Evolutionary conservation across 2,888 invertebrate species (phyloP).

Genomic region (Ernsta delagoae): DNA sequence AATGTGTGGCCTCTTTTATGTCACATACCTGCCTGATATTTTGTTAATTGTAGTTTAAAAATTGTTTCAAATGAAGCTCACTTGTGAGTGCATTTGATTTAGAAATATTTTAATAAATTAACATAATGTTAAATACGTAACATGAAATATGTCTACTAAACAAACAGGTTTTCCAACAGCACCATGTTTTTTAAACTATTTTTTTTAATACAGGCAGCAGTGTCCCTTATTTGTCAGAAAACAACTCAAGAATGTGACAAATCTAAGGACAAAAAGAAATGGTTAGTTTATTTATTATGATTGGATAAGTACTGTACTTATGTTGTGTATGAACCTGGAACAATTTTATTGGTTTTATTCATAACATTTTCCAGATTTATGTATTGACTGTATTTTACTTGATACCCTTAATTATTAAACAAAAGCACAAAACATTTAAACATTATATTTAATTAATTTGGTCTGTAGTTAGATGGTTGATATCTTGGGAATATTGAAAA

Average conservation of each 20-base stretch:
- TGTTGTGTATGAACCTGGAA: constrained; percentile 64
- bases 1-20: constrained; percentile 53
- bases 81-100: no score
- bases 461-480: no score
- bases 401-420: neutral
- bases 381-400: neutral
- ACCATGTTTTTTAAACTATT: constrained; percentile 37
- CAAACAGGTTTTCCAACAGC: neutral
- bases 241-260: constrained; percentile 60
- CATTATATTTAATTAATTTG: no score
- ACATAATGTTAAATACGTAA: neutral
- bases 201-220: constrained; percentile 64
- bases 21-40: constrained; percentile 36
- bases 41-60: neutral
- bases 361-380: neutral
- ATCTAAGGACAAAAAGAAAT: constrained; percentile 62
- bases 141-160: neutral
- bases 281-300: constrained; percentile 61
- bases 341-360: constrained; percentile 37
- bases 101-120: no score
- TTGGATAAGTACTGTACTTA: constrained; percentile 40
- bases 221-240: constrained; percentile 61
- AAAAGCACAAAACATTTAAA: no score
- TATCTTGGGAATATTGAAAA: no score
- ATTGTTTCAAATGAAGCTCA: no score